phyloP scores from a whole-genome alignment of 2,888 invertebrate genomes.

The Acrocyrtus sp. region DNA sequence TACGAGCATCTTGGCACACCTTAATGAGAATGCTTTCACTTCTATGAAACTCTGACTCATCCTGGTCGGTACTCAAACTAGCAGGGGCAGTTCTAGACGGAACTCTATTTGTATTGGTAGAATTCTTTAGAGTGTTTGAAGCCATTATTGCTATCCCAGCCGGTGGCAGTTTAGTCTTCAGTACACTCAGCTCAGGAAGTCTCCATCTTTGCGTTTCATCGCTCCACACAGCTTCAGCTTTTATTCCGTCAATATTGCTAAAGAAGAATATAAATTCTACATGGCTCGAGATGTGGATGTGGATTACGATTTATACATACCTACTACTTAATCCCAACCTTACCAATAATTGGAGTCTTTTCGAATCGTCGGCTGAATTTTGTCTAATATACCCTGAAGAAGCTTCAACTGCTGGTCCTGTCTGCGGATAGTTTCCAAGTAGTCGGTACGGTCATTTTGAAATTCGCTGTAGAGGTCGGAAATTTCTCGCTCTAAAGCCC shows the following conservation, averaged over 20 bases:
- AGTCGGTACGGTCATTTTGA: slow-evolving; percentile 83
- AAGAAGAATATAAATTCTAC: slow-evolving; percentile 2
- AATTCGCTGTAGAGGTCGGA: slow-evolving; percentile 83
- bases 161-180: slow-evolving; percentile 77
- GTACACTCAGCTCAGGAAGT: slow-evolving; percentile 75
- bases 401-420: slow-evolving; percentile 78
- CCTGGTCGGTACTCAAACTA: slow-evolving; percentile 52
- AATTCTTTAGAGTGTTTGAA: slow-evolving; percentile 27
- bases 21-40: slow-evolving; percentile 56
- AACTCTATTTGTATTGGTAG: slow-evolving; percentile 55
- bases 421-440: slow-evolving; percentile 81
- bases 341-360: slow-evolving; percentile 76
- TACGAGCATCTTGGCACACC: slow-evolving; percentile 36
- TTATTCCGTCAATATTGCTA: slow-evolving; percentile 77
- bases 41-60: slow-evolving; percentile 57
- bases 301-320: not conserved
- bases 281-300: not conserved
- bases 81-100: slow-evolving; percentile 62
- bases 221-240: slow-evolving; percentile 77
- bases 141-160: slow-evolving; percentile 66
- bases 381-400: slow-evolving; percentile 74
- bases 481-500: slow-evolving; percentile 77
- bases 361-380: slow-evolving; percentile 76
- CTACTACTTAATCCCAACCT: not conserved
- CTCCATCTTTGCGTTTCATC: slow-evolving; percentile 79